Conservation (phyloP, 2,113 vertebrate genomes). For the Chelonoidis abingdonii region DNA sequence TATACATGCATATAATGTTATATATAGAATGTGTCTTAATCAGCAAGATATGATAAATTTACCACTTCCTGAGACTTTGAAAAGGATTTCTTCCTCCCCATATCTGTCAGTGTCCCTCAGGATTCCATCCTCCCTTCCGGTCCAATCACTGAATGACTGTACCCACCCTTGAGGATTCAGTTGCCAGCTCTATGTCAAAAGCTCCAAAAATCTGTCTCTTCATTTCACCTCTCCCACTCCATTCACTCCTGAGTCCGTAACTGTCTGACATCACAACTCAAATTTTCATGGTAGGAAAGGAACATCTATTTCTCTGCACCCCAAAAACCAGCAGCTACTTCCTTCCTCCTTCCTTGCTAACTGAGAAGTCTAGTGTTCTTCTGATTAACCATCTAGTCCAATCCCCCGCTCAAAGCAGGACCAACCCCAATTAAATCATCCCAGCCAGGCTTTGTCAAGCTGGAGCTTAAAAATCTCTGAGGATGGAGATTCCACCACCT, state of each 20-base stretch:
- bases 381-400: neutral
- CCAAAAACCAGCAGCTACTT: neutral
- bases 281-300: neutral
- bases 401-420: too few relatives aligned
- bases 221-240: neutral
- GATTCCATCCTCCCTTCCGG: neutral
- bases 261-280: neutral
- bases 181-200: neutral
- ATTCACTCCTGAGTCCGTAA: neutral
- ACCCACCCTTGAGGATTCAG: neutral
- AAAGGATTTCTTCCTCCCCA: neutral
- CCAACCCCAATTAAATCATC: too few relatives aligned
- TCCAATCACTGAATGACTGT: neutral
- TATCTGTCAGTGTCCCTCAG: neutral
- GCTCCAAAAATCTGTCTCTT: neutral
- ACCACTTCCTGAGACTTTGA: neutral
- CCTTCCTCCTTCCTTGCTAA: neutral
- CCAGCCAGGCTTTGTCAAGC: too few relatives aligned
- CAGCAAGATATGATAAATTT: fast-evolving
- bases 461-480: too few relatives aligned
- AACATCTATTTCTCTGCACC: neutral
- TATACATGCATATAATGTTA: neutral
- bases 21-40: neutral
- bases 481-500: too few relatives aligned
- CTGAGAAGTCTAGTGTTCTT: neutral